These are phyloP conservation scores for Hiodon alosoides DNA, from an alignment of 2,113 vertebrate genomes.

Conservation along the genomic window DNA sequence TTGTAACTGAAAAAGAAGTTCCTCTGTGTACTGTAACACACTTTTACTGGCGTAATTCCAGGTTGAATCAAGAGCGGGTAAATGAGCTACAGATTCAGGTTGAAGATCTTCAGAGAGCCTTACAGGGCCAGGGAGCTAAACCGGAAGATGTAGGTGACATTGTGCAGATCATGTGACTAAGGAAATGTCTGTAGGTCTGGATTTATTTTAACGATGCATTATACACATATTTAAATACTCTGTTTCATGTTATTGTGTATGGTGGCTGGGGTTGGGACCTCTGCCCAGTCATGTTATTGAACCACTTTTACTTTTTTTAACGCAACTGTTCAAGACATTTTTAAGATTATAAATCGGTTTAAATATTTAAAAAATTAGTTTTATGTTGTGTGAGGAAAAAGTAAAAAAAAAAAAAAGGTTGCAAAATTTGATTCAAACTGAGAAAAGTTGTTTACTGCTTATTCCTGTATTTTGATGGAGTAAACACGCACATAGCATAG, in stretches of 20 bases:
- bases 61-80: constrained; percentile 74
- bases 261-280: neutral
- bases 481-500: neutral
- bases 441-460: neutral
- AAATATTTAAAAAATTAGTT: too few relatives aligned
- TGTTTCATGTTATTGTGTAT: neutral
- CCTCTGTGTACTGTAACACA: neutral
- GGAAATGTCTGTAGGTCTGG: neutral
- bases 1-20: neutral
- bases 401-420: too few relatives aligned
- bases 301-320: too few relatives aligned
- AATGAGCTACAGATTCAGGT: constrained; percentile 85
- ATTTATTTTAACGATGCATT: neutral
- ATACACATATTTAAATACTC: neutral
- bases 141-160: constrained; percentile 78
- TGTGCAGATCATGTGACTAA: neutral
- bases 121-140: constrained; percentile 85
- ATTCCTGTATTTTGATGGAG: neutral
- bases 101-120: constrained; percentile 86
- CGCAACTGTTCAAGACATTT: too few relatives aligned
- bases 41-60: constrained; percentile 38
- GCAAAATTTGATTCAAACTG: too few relatives aligned
- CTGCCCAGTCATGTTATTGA: too few relatives aligned
- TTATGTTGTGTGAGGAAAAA: too few relatives aligned
- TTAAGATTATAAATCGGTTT: too few relatives aligned